These are phyloP conservation scores for Haemorhous mexicanus DNA, from an alignment of 2,113 vertebrate species.

Conservation along the genomic window DNA sequence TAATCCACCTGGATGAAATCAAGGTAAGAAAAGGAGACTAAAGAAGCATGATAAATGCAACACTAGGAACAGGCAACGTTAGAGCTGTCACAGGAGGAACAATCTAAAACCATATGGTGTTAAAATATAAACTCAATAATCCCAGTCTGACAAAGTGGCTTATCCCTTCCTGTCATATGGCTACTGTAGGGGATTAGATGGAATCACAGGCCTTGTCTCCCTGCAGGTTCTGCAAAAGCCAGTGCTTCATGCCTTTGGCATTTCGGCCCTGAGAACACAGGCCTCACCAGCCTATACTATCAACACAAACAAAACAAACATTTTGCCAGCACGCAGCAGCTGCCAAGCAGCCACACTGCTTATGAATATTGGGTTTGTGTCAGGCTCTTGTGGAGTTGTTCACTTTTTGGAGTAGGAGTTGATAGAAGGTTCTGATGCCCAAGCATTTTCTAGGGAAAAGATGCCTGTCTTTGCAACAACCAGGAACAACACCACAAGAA, in stretches of 20 bases:
- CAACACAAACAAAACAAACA: neutral
- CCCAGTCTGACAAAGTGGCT: conserved; percentile 49
- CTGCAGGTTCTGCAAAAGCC: neutral
- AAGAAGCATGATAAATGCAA: neutral
- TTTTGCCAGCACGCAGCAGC: neutral
- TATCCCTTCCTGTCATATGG: conserved; percentile 49
- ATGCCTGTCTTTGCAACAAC: neutral
- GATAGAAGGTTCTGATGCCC: neutral
- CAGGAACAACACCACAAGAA: neutral
- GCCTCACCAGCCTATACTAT: neutral
- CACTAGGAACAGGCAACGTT: neutral
- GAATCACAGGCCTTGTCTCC: neutral
- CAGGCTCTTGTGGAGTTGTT: neutral
- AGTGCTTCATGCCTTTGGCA: neutral
- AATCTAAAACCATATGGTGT: conserved; percentile 26
- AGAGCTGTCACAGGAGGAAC: neutral
- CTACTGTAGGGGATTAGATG: conserved; percentile 40
- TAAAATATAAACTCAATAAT: conserved; percentile 46
- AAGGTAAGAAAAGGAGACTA: neutral
- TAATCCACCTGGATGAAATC: neutral
- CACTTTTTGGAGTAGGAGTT: neutral
- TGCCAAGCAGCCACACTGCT: neutral
- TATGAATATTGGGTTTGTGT: neutral
- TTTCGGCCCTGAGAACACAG: neutral
- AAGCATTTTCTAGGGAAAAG: neutral